Evolutionary conservation across 2,797 vertebrate genomes (phyloP).

Genomic region (Bufotes viridis): DNA sequence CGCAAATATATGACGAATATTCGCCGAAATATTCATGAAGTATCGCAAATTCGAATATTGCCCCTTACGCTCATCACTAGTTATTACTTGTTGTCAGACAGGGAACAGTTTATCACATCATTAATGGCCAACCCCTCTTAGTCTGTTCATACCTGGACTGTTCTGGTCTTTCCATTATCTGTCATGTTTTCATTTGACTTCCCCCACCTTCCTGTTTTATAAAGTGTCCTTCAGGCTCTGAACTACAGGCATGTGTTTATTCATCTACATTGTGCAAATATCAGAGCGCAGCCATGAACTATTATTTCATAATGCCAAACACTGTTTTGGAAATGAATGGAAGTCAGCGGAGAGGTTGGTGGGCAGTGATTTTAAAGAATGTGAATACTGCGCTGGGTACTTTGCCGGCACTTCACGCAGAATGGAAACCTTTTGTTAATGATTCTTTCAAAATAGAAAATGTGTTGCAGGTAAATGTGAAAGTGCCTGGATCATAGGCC

Average conservation of each 20-base stretch:
- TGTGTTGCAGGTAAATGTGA: not conserved
- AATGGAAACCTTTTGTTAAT: not conserved
- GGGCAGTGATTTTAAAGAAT: not conserved
- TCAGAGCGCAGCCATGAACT: slow-evolving; percentile 51
- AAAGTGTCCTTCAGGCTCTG: slow-evolving; percentile 32
- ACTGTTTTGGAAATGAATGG: slow-evolving; percentile 40
- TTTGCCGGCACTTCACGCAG: not conserved
- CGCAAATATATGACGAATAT: too few relatives aligned
- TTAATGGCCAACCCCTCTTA: slow-evolving; percentile 1
- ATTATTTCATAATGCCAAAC: slow-evolving; percentile 47
- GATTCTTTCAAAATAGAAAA: not conserved
- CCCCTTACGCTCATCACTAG: too few relatives aligned
- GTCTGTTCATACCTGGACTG: not conserved
- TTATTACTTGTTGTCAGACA: not conserved
- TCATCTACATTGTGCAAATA: slow-evolving; percentile 50
- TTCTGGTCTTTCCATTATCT: slow-evolving; percentile 10
- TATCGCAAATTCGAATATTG: too few relatives aligned
- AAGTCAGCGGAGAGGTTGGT: slow-evolving; percentile 7
- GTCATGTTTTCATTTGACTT: slow-evolving; percentile 4
- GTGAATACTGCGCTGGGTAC: not conserved
- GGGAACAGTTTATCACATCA: not conserved
- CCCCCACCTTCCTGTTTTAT: slow-evolving; percentile 31
- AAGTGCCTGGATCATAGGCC: not conserved
- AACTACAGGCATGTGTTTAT: slow-evolving; percentile 48
- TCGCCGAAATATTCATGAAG: too few relatives aligned